These are phyloP conservation scores for Aeoliscus strigatus DNA, from an alignment of 2,797 vertebrate species.

Conservation along the genomic window DNA sequence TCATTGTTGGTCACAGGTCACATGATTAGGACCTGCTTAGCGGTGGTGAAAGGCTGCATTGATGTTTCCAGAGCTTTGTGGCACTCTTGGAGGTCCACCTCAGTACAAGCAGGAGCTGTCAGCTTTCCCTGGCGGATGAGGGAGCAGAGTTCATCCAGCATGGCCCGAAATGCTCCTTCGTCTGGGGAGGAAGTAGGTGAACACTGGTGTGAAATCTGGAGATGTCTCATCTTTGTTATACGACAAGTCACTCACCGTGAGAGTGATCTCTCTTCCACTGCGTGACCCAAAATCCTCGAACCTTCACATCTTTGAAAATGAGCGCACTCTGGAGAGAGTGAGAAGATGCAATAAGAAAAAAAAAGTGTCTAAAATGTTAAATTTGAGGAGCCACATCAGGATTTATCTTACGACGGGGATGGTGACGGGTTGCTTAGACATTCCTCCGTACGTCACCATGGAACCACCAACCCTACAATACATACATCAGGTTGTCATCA, in stretches of 20 bases:
- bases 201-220: background rate
- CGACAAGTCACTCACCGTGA: conserved; percentile 72
- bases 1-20: no score
- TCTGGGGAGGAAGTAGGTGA: conserved; percentile 40
- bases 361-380: background rate
- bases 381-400: background rate
- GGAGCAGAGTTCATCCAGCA: conserved; percentile 82
- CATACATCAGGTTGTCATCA: background rate
- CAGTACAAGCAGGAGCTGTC: conserved; percentile 70
- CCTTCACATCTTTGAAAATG: conserved; percentile 88
- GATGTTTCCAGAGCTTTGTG: conserved; percentile 73
- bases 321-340: conserved; percentile 80
- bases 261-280: conserved; percentile 84
- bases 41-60: conserved; percentile 81
- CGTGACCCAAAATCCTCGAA: conserved; percentile 93
- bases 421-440: conserved; percentile 90
- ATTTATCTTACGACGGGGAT: conserved; percentile 85
- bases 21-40: conserved; percentile 89
- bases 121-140: conserved; percentile 82
- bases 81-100: conserved; percentile 80
- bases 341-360: no score
- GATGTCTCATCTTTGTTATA: background rate
- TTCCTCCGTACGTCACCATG: conserved; percentile 95
- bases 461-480: conserved; percentile 80
- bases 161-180: conserved; percentile 51